Conservation (phyloP, 2,888 invertebrate species). For the Drosophila prostipennis region DNA sequence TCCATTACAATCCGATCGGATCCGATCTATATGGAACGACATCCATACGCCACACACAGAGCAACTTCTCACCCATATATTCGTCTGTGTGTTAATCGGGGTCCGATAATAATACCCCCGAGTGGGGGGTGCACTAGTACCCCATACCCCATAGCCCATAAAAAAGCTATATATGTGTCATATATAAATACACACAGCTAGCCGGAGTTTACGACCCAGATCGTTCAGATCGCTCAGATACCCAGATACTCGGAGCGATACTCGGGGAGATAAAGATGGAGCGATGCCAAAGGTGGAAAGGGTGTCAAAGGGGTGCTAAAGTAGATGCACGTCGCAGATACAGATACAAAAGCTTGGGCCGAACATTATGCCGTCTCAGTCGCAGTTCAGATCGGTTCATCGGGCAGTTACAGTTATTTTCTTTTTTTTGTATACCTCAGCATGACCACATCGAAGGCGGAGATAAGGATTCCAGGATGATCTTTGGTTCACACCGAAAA, state of each 20-base stretch:
- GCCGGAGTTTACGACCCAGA: constrained; percentile 1
- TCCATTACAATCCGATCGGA: constrained; percentile 15
- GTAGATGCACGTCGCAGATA: constrained; percentile 4
- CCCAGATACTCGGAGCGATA: background rate
- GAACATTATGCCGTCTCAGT: background rate
- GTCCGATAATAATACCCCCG: constrained; percentile 36
- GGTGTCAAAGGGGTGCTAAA: background rate
- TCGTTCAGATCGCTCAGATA: background rate
- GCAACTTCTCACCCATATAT: constrained; percentile 2
- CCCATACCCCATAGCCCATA: background rate
- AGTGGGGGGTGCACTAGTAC: background rate
- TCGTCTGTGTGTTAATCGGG: constrained; percentile 37
- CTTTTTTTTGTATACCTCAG: background rate
- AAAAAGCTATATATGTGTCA: constrained; percentile 4
- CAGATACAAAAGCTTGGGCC: background rate
- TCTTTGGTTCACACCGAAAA: too few relatives aligned
- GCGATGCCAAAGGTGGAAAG: constrained; percentile 5
- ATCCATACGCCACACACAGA: background rate
- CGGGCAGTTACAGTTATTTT: background rate
- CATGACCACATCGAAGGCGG: background rate
- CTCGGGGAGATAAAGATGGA: background rate
- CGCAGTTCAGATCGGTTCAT: constrained; percentile 8
- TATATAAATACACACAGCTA: constrained; percentile 9
- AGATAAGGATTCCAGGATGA: constrained; percentile 21
- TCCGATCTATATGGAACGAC: constrained; percentile 41